Conservation (phyloP, 2,113 vertebrate species). For the Sigmodon hispidus region DNA sequence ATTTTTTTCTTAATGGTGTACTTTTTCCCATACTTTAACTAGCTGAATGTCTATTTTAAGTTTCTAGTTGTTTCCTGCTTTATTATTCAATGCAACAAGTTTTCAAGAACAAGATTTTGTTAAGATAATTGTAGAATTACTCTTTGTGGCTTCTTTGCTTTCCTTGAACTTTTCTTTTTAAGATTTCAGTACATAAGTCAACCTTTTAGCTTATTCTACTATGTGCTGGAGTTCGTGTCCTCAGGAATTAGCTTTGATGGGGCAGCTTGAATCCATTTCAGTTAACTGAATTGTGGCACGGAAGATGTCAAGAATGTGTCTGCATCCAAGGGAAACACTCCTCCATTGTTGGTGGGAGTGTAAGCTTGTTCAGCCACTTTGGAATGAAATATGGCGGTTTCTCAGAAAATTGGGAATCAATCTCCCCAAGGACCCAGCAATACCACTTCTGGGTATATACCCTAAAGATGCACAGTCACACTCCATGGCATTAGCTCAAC, state of each 20-base stretch:
- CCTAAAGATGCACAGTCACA: too few relatives aligned
- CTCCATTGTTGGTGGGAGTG: too few relatives aligned
- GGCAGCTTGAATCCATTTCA: not conserved
- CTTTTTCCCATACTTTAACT: not conserved
- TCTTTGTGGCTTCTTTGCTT: conserved; percentile 36
- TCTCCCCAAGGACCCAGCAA: too few relatives aligned
- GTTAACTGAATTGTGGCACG: not conserved
- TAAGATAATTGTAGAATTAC: not conserved
- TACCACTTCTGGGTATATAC: too few relatives aligned
- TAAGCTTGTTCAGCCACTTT: too few relatives aligned
- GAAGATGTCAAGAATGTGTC: conserved; percentile 13
- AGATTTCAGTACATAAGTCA: not conserved
- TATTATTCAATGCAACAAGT: not conserved
- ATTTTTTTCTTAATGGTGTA: conserved; percentile 40
- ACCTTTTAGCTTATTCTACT: conserved; percentile 40
- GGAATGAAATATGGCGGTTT: too few relatives aligned
- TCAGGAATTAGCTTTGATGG: not conserved
- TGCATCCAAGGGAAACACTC: too few relatives aligned
- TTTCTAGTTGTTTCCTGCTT: conserved; percentile 17
- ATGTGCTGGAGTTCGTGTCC: not conserved
- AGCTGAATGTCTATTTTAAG: conserved; percentile 54
- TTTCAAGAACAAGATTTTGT: conserved; percentile 29
- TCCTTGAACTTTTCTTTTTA: not conserved
- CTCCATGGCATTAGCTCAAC: too few relatives aligned
- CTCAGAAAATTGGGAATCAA: too few relatives aligned